A percentile compares a stretch with the other conserved stretches of the same genome.
These are phyloP conservation scores for Drosophila birchii DNA, from an alignment of 2,888 invertebrate genomes.

Conservation along the genomic window DNA sequence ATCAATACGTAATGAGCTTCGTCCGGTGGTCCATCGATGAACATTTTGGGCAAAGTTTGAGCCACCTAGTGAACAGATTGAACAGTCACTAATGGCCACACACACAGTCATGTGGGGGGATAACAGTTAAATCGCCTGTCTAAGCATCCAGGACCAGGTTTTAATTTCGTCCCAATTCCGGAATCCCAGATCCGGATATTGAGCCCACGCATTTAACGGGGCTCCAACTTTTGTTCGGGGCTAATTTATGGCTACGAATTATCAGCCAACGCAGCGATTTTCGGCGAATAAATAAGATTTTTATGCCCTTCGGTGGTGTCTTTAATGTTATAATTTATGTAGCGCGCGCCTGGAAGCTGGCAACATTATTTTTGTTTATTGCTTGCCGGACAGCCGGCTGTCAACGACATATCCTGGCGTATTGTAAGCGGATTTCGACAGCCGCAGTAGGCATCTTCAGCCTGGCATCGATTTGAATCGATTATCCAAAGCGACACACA, in stretches of 20 bases:
- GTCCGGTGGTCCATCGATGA: slow-evolving; percentile 34
- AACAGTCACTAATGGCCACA: slow-evolving; percentile 41
- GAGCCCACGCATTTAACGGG: slow-evolving; percentile 30
- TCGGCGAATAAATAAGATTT: slow-evolving; percentile 62
- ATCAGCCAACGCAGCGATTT: slow-evolving; percentile 76
- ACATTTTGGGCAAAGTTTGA: slow-evolving; percentile 31
- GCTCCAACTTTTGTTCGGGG: slow-evolving; percentile 39
- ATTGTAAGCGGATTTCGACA: slow-evolving; percentile 38
- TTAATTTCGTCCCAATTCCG: slow-evolving; percentile 60
- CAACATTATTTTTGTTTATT: slow-evolving; percentile 68
- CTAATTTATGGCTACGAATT: slow-evolving; percentile 72
- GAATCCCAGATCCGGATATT: slow-evolving; percentile 13
- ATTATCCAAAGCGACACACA: slow-evolving; percentile 39
- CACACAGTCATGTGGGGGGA: slow-evolving; percentile 13
- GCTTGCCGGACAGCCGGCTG: slow-evolving; percentile 56
- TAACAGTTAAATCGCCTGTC: slow-evolving; percentile 49
- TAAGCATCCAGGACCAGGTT: slow-evolving; percentile 51
- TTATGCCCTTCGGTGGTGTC: slow-evolving; percentile 58
- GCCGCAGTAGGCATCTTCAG: background rate
- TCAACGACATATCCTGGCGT: slow-evolving; percentile 47
- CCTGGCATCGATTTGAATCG: slow-evolving; percentile 54
- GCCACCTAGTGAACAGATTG: slow-evolving; percentile 68
- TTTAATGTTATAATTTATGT: slow-evolving; percentile 76
- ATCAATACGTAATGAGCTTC: slow-evolving; percentile 66
- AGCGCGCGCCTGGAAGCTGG: slow-evolving; percentile 51